Evolutionary conservation across 30 jellyfish, hydroid and myxozoan genomes (phyloP).

Genomic region (Mastigias papua): DNA sequence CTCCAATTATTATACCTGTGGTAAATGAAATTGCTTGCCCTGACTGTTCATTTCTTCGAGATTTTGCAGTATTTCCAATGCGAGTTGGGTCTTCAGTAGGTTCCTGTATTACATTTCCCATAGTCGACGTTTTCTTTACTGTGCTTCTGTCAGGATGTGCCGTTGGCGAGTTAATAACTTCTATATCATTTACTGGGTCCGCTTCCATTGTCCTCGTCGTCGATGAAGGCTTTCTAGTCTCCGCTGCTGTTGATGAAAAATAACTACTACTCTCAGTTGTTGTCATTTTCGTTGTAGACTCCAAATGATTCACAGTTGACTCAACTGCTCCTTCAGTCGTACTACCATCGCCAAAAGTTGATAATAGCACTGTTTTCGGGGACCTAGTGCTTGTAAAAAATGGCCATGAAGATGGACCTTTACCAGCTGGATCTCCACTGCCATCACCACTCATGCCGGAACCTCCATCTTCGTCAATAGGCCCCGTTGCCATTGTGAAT

Average conservation of each 20-base stretch:
- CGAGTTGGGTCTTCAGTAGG: not conserved
- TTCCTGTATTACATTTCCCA: constrained; percentile 4
- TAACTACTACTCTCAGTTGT: not conserved
- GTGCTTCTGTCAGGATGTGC: not conserved
- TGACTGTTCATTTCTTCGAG: constrained; percentile 5
- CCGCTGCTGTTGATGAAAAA: not conserved
- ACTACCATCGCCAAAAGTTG: not conserved
- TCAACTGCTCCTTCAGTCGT: constrained; percentile 30
- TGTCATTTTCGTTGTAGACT: not conserved
- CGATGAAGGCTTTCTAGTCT: not conserved
- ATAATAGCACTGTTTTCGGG: not conserved
- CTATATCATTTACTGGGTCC: constrained; percentile 5
- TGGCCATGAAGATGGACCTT: not conserved
- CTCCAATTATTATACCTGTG: constrained; percentile 93
- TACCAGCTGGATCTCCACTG: constrained; percentile 9
- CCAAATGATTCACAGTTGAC: not conserved
- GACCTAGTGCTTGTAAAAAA: not conserved
- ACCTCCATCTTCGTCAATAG: constrained; percentile 60
- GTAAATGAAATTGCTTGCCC: constrained; percentile 59
- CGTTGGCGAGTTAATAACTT: constrained; percentile 4
- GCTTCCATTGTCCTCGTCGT: not conserved
- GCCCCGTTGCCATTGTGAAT: constrained; percentile 3
- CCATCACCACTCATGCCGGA: constrained; percentile 81
- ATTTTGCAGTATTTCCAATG: constrained; percentile 16
- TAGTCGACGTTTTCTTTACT: constrained; percentile 4